These are phyloP conservation scores for Acleris laterana DNA, from an alignment of 2,888 invertebrate genomes.

Conservation along the genomic window DNA sequence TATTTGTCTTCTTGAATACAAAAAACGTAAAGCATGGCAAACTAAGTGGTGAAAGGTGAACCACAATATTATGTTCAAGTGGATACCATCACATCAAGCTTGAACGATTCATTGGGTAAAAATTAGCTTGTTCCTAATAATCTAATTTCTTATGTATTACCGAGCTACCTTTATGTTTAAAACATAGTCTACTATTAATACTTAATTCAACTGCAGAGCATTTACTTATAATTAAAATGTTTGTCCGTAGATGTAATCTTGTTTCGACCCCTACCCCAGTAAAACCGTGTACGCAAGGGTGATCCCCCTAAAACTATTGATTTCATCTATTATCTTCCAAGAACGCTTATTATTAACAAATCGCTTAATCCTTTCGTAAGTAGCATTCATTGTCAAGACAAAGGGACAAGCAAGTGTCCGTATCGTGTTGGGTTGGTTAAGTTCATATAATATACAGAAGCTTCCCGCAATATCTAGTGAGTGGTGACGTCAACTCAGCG, in stretches of 20 bases:
- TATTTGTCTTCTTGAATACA: too few species aligned
- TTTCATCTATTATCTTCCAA: constrained; percentile 27
- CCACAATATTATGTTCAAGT: too few species aligned
- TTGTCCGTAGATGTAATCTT: constrained; percentile 8
- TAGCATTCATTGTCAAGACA: constrained; percentile 12
- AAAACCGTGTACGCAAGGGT: constrained; percentile 22
- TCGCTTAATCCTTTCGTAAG: constrained; percentile 33
- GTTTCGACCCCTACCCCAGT: constrained; percentile 22
- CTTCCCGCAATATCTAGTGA: constrained; percentile 26
- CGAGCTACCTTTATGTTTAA: too few species aligned
- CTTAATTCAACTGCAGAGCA: too few species aligned
- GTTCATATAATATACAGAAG: constrained; percentile 1
- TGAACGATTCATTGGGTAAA: too few species aligned
- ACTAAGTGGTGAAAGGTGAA: too few species aligned
- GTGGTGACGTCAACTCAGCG: constrained; percentile 42
- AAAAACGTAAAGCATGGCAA: too few species aligned
- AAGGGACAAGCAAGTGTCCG: constrained; percentile 1
- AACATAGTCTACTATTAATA: too few species aligned
- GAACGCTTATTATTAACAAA: constrained; percentile 32
- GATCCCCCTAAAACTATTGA: constrained; percentile 29
- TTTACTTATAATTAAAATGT: background rate
- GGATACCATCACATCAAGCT: too few species aligned
- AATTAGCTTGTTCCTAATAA: too few species aligned
- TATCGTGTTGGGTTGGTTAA: constrained; percentile 13
- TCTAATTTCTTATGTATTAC: too few species aligned